Conservation (phyloP, 64 coral and sea anemone species). For the Pocillopora damicornis region DNA sequence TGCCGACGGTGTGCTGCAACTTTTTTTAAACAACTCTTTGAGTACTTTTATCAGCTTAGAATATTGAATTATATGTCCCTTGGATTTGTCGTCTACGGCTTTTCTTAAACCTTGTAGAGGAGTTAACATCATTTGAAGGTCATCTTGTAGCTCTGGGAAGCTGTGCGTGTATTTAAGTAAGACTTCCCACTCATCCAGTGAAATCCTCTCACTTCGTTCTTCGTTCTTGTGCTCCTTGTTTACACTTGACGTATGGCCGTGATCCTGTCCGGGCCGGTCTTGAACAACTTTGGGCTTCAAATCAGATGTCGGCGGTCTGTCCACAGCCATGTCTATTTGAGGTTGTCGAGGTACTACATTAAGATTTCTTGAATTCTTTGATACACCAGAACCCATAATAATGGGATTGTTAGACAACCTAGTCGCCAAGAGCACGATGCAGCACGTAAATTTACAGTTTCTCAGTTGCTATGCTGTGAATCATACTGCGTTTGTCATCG, state of each 20-base stretch:
- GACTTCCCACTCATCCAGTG: not conserved
- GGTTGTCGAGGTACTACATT: not conserved
- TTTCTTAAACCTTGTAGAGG: not conserved
- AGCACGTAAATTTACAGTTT: constrained; percentile 22
- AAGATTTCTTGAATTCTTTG: not conserved
- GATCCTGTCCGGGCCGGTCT: not conserved
- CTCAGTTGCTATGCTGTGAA: not conserved
- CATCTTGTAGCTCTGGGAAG: not conserved
- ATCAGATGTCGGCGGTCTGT: not conserved
- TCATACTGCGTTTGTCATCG: no score
- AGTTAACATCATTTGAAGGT: not conserved
- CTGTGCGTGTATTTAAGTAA: not conserved
- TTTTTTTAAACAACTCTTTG: not conserved
- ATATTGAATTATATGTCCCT: not conserved
- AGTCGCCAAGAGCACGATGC: not conserved
- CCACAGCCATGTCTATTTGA: not conserved
- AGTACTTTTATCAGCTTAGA: not conserved
- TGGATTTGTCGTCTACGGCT: not conserved
- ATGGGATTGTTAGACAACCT: not conserved
- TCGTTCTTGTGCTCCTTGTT: no score
- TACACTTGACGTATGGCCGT: not conserved
- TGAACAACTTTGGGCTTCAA: not conserved
- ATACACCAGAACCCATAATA: constrained; percentile 6
- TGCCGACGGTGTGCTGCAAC: not conserved
- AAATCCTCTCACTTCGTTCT: not conserved